These are phyloP conservation scores for Sebastes trivittatus DNA, from an alignment of 2,797 vertebrate genomes.

Conservation along the genomic window DNA sequence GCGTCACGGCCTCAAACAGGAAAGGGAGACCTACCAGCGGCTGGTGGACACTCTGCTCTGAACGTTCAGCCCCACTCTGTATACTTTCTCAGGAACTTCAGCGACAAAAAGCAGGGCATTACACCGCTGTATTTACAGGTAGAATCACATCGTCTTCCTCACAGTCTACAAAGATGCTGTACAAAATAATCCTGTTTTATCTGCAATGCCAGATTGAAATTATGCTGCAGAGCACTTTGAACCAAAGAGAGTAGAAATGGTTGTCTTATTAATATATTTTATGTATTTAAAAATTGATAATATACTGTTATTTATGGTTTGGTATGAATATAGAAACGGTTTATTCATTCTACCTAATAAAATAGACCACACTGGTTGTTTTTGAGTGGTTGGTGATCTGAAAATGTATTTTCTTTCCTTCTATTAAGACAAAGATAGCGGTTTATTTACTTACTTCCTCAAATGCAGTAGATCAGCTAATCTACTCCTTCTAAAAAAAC, in stretches of 20 bases:
- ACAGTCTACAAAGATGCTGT: background rate
- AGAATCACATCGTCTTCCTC: background rate
- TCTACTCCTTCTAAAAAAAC: slow-evolving; percentile 3
- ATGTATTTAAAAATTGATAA: slow-evolving; percentile 24
- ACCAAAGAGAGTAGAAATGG: slow-evolving; percentile 29
- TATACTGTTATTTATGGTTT: slow-evolving; percentile 31
- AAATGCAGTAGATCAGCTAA: background rate
- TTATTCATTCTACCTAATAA: slow-evolving; percentile 8
- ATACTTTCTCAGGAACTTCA: slow-evolving; percentile 50
- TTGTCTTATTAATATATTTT: slow-evolving; percentile 23
- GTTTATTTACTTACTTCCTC: background rate
- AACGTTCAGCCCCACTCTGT: slow-evolving; percentile 1
- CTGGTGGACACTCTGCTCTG: slow-evolving; percentile 79
- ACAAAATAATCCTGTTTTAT: slow-evolving; percentile 27
- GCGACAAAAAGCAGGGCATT: background rate
- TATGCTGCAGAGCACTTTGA: slow-evolving; percentile 40
- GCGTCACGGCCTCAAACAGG: slow-evolving; percentile 82
- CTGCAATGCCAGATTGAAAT: slow-evolving; percentile 21
- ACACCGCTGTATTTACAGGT: background rate
- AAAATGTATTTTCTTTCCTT: background rate
- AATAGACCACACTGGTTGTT: background rate
- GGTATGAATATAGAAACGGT: slow-evolving; percentile 21
- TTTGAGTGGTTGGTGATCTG: background rate
- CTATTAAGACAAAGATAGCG: background rate
- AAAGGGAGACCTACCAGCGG: slow-evolving; percentile 86